These are phyloP conservation scores for Tetramorium simillimum DNA, from an alignment of 1,140 invertebrate species.

Conservation along the genomic window DNA sequence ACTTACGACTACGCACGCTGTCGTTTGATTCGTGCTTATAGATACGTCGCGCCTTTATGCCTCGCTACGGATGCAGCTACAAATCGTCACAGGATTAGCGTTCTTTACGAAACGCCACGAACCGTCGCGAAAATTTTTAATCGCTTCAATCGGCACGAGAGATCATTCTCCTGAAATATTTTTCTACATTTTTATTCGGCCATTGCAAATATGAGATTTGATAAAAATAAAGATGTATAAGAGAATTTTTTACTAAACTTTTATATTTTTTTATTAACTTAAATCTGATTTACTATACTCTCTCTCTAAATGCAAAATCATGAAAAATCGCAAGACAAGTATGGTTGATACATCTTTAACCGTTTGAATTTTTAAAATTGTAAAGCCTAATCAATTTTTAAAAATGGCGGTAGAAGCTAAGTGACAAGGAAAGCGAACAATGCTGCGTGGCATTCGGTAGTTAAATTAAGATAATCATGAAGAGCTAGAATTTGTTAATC, in stretches of 20 bases:
- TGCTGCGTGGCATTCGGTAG: neutral
- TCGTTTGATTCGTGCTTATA: conserved; percentile 68
- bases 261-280: neutral
- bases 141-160: conserved; percentile 29
- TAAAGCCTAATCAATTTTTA: neutral
- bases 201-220: neutral
- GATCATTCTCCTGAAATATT: neutral
- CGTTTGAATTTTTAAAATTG: neutral
- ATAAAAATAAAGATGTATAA: neutral
- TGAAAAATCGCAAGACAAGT: neutral
- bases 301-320: neutral
- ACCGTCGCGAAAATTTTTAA: conserved; percentile 29
- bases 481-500: too few relatives aligned
- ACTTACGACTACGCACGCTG: conserved; percentile 60
- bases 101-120: conserved; percentile 24
- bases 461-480: neutral
- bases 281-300: neutral
- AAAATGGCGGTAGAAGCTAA: neutral
- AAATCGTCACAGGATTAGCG: conserved; percentile 59
- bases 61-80: conserved; percentile 70
- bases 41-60: conserved; percentile 69
- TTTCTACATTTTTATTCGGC: neutral
- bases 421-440: neutral
- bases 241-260: neutral
- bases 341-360: neutral